phyloP scores from a whole-genome alignment of 2,888 invertebrate species.

The Piscicola geometra region DNA sequence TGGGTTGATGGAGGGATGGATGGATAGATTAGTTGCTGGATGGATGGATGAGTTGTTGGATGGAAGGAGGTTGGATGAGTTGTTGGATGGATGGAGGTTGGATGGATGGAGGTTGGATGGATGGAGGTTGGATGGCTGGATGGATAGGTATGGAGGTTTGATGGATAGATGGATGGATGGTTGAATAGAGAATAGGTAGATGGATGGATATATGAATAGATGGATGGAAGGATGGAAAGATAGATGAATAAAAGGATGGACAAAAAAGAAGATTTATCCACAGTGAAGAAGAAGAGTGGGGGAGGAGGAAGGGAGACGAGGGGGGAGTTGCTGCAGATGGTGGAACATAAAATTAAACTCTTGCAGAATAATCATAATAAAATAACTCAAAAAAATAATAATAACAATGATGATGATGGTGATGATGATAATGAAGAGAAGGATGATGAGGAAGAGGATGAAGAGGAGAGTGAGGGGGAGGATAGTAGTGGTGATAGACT shows the following conservation, averaged over 20 bases:
- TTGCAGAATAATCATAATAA: neutral
- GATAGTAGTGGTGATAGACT: no score
- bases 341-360: neutral
- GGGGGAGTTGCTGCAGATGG: neutral
- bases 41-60: neutral
- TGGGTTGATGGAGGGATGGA: neutral
- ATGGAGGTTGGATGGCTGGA: neutral
- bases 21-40: neutral
- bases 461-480: no score
- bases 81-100: neutral
- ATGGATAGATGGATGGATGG: neutral
- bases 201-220: neutral
- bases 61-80: neutral
- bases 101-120: neutral
- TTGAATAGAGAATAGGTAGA: neutral
- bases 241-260: neutral
- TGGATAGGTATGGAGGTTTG: neutral
- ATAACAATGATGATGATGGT: constrained; percentile 6
- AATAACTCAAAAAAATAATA: neutral
- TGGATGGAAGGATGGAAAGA: neutral
- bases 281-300: no score
- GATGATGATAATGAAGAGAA: neutral
- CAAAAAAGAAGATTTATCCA: neutral
- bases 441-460: neutral
- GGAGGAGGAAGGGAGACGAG: no score